phyloP scores from a whole-genome alignment of 1,140 invertebrate genomes.

The Ips nitidus region DNA sequence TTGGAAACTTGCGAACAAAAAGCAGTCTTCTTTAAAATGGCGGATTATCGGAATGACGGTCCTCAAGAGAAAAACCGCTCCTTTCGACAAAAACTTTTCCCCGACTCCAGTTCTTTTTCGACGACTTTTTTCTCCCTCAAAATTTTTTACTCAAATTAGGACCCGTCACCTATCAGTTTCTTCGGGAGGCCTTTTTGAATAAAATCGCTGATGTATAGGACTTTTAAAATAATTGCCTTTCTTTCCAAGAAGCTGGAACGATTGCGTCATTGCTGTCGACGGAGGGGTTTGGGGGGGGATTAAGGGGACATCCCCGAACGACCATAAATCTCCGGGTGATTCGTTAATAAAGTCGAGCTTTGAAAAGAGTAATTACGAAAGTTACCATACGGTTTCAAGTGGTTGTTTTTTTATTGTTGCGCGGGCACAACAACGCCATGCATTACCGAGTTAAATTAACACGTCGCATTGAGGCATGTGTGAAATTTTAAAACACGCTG shows the following conservation, averaged over 20 bases:
- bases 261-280: not conserved
- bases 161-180: slow-evolving; percentile 6
- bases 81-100: slow-evolving; percentile 13
- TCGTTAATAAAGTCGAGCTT: slow-evolving; percentile 27
- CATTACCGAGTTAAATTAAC: slow-evolving; percentile 30
- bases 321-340: slow-evolving; percentile 25
- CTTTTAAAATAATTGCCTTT: slow-evolving; percentile 7
- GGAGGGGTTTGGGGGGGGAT: too few species aligned
- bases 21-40: slow-evolving; percentile 12
- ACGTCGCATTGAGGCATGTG: slow-evolving; percentile 27
- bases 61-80: not conserved
- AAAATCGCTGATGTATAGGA: slow-evolving; percentile 6
- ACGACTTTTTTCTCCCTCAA: slow-evolving; percentile 6
- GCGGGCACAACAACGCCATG: slow-evolving; percentile 7
- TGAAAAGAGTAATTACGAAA: slow-evolving; percentile 27
- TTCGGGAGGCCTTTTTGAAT: not conserved
- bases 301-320: not conserved
- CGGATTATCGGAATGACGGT: slow-evolving; percentile 13
- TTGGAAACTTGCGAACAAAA: slow-evolving; percentile 5
- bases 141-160: slow-evolving; percentile 7
- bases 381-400: slow-evolving; percentile 15
- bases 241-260: not conserved
- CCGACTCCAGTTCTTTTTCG: slow-evolving; percentile 3
- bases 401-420: slow-evolving; percentile 13
- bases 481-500: slow-evolving; percentile 33